Base-by-base conservation (phyloP, 2,797 vertebrate species). In the Enteromius fasciolatus region DNA sequence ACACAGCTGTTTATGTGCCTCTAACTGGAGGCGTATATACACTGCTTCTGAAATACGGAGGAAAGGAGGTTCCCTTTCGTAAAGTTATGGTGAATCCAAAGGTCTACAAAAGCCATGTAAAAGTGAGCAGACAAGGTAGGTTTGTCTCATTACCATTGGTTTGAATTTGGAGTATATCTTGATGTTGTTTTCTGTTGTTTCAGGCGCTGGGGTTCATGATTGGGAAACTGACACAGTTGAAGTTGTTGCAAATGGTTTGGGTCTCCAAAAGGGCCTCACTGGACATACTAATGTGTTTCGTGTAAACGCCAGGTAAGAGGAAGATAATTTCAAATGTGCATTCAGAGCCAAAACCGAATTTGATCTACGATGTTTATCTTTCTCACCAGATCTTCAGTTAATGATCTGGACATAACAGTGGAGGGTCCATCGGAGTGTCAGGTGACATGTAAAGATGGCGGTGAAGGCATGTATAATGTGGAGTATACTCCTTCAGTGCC, bases 21-120 rank as follows among this genome's bases (percentile, higher is more conserved):
- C 92, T 93, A 25, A 94, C 91, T 80, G 91, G 92, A 0, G 95
- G 95, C 7, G 84, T 92, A 52, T 95, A 95, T 87, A 95, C 94
- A 0, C 90, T 96, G 87, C 94, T 93, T n/a, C 92, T 96, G 84
- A 93, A 94, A 81, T 95, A 95, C 0, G 95, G 95, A 0, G 95
- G 94, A 50, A 92, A 95, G 85, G 92, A 92, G 1, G 91, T 95
- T 75, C 94, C 94, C 88, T 93, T 95, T 78, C 92, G 92, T 88
- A 93, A 92, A n/a, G 88, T 96, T 7, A 90, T 92, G 14, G 95
- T 96, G 83, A 92, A 92, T 48, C 94, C 94, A 0, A 92, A 94
- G 0, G 67, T 93, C 10, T 93, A 94, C 78, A 94, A 92, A 0
- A 89, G 92, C 1, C 92, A 90, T 0, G 23, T 95, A 48, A 94